Evolutionary conservation across 1,140 invertebrate species (phyloP).

Genomic region (Papilio helenus): DNA sequence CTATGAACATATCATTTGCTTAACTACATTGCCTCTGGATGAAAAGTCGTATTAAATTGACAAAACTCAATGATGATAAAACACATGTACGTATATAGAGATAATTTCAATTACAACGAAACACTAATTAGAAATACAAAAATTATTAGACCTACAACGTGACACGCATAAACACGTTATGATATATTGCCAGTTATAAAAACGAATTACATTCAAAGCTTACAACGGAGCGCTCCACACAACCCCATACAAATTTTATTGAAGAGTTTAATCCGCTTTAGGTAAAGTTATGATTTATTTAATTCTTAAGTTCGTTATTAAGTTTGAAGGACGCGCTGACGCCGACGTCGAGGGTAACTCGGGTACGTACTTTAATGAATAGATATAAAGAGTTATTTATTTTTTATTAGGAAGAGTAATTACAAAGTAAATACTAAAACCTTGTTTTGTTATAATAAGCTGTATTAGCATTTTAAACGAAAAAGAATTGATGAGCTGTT

Average conservation of each 20-base stretch:
- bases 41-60: background rate
- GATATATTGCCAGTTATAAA: background rate
- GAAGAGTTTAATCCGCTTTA: background rate
- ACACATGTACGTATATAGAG: too few relatives aligned
- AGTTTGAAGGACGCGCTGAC: background rate
- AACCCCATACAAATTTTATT: background rate
- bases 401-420: background rate
- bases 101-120: background rate
- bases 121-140: background rate
- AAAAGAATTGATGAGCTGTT: too few relatives aligned
- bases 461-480: too few relatives aligned
- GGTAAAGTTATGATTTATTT: constrained; percentile 3
- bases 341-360: background rate
- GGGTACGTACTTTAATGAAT: background rate
- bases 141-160: background rate
- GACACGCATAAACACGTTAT: background rate
- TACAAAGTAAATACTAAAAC: background rate
- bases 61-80: background rate
- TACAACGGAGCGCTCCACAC: background rate
- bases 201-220: background rate
- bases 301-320: constrained; percentile 10
- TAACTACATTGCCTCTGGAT: background rate
- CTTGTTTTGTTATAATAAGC: too few relatives aligned
- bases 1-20: background rate
- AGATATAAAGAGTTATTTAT: background rate